Percentiles rank a stretch among this genome's conserved stretches.
These are phyloP conservation scores for Dastarcus helophoroides DNA, from an alignment of 2,888 invertebrate genomes.

Conservation along the genomic window DNA sequence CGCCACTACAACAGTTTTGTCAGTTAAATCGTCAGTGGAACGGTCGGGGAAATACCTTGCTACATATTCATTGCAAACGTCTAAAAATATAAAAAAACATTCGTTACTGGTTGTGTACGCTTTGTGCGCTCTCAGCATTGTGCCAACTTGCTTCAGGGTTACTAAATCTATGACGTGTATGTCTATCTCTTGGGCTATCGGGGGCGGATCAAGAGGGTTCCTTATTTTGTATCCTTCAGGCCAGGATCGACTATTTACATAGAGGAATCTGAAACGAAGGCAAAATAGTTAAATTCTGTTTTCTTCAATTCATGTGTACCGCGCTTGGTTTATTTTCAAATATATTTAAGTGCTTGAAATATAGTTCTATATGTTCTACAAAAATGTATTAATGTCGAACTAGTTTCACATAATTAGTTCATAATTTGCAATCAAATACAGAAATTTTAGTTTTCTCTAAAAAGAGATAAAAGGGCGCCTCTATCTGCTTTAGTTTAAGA, in stretches of 20 bases:
- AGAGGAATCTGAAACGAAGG: constrained; percentile 58
- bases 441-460: too few species aligned
- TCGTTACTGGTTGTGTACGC: constrained; percentile 76
- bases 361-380: too few species aligned
- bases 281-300: too few species aligned
- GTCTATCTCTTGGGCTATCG: constrained; percentile 77
- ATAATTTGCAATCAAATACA: too few species aligned
- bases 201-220: constrained; percentile 68
- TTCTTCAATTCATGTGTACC: constrained; percentile 2
- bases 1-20: too few species aligned
- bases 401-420: too few species aligned
- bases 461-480: too few species aligned
- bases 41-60: constrained; percentile 49
- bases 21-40: too few species aligned
- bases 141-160: constrained; percentile 63
- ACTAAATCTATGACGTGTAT: constrained; percentile 76
- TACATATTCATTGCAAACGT: constrained; percentile 70
- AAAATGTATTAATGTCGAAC: too few species aligned
- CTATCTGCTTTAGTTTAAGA: too few species aligned
- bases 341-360: too few species aligned
- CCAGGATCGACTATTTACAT: constrained; percentile 77
- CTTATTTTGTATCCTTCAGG: constrained; percentile 62
- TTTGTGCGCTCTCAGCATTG: constrained; percentile 65
- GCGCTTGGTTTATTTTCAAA: too few species aligned
- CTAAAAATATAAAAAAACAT: constrained; percentile 77